These are phyloP conservation scores for Crenuchus spilurus DNA, from an alignment of 2,797 vertebrate species.

Conservation along the genomic window DNA sequence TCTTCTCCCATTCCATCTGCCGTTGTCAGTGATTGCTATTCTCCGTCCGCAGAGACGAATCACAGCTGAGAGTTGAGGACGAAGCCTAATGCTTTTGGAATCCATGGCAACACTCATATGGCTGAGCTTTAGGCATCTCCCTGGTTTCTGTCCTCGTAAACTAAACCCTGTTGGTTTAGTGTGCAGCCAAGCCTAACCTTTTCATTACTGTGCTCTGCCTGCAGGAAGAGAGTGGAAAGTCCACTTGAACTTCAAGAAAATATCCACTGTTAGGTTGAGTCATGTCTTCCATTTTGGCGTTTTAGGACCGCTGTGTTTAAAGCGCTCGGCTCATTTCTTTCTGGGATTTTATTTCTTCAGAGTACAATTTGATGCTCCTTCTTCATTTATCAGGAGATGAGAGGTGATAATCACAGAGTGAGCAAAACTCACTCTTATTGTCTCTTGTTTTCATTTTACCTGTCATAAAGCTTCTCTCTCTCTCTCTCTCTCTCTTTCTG, in stretches of 20 bases:
- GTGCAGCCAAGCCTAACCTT: constrained; percentile 27
- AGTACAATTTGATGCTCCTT: constrained; percentile 35
- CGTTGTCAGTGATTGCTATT: constrained; percentile 33
- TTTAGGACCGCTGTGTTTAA: constrained; percentile 3
- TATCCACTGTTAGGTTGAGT: constrained; percentile 8
- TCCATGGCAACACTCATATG: constrained; percentile 23
- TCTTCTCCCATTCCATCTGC: constrained; percentile 40
- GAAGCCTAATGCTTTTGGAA: constrained; percentile 14
- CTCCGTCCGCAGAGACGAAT: constrained; percentile 36
- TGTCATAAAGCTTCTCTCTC: constrained; percentile 8
- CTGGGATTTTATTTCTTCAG: constrained; percentile 31
- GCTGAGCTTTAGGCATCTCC: background rate
- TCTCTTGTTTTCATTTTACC: constrained; percentile 5
- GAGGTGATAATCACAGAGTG: constrained; percentile 45
- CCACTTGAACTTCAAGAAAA: constrained; percentile 29
- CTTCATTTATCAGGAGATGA: constrained; percentile 18
- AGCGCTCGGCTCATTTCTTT: constrained; percentile 12
- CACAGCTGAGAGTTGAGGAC: constrained; percentile 4
- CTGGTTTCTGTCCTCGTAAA: constrained; percentile 24
- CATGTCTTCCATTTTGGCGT: constrained; percentile 22
- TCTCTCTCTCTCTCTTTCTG: constrained; percentile 5
- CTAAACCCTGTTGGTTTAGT: constrained; percentile 4
- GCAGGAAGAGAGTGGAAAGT: constrained; percentile 26
- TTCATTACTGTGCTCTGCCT: constrained; percentile 20
- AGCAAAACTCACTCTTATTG: constrained; percentile 22